Evolutionary conservation across 2,797 vertebrate genomes (phyloP).

Genomic region (Enteromius thamalakanensis): DNA sequence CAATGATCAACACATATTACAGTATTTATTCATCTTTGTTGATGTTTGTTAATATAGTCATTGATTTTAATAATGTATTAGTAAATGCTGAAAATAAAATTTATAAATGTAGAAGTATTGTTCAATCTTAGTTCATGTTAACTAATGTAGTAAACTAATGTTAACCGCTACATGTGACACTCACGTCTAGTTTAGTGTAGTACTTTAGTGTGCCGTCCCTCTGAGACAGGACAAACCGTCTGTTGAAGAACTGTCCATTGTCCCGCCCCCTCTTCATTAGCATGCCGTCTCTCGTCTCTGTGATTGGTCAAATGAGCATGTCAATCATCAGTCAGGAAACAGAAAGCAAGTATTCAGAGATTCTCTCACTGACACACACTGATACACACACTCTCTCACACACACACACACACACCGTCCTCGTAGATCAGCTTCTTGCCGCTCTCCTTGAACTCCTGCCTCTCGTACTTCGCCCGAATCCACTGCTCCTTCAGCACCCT

Average conservation of each 20-base stretch:
- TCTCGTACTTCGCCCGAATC: conserved; percentile 89
- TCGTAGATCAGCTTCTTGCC: conserved; percentile 74
- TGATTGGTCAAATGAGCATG: conserved; percentile 13
- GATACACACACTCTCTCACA: background rate
- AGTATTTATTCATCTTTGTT: too few relatives aligned
- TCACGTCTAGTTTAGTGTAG: conserved; percentile 87
- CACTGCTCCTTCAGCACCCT: conserved; percentile 90
- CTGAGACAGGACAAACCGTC: conserved; percentile 86
- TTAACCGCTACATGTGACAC: conserved; percentile 53
- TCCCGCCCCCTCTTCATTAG: conserved; percentile 90
- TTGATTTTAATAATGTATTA: too few relatives aligned
- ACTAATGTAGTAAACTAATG: too few relatives aligned
- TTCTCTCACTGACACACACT: conserved; percentile 73
- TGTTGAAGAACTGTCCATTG: conserved; percentile 85
- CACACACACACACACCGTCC: conserved; percentile 71
- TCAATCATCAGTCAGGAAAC: background rate
- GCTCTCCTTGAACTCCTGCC: conserved; percentile 80
- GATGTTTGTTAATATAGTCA: too few relatives aligned
- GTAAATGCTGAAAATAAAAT: too few relatives aligned
- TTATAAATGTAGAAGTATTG: too few relatives aligned
- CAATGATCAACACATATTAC: too few relatives aligned
- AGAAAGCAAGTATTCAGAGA: background rate
- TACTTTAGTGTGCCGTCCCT: conserved; percentile 88
- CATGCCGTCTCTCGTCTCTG: conserved; percentile 82
- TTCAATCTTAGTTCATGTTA: too few relatives aligned